Conservation (phyloP, 2,797 vertebrate species). For the Enteromius anoplus region DNA sequence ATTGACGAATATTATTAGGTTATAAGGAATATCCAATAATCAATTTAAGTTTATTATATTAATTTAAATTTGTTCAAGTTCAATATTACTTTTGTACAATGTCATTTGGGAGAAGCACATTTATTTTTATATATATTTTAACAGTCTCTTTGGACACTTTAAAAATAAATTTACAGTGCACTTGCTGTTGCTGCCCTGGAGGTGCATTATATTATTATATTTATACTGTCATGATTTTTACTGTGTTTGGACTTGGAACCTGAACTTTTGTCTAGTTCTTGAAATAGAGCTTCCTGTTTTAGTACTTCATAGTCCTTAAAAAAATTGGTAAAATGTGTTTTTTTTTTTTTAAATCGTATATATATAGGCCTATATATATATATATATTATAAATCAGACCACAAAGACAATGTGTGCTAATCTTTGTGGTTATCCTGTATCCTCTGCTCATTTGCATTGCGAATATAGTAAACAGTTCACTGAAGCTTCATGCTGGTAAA, state of each 20-base stretch:
- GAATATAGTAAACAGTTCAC: not conserved
- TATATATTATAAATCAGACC: not conserved
- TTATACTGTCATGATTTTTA: not conserved
- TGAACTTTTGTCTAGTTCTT: constrained; percentile 3
- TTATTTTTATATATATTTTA: not conserved
- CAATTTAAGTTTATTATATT: not conserved
- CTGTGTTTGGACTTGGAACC: not conserved
- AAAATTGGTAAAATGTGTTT: no score
- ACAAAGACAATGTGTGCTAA: not conserved
- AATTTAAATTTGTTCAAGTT: not conserved
- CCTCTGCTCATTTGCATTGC: not conserved
- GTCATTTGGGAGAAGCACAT: not conserved
- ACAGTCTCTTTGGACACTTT: not conserved
- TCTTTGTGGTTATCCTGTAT: no score
- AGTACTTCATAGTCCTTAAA: not conserved
- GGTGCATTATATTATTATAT: not conserved
- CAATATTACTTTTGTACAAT: not conserved
- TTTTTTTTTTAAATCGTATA: no score
- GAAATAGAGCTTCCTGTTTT: not conserved
- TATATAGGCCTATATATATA: not conserved
- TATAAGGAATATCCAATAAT: not conserved
- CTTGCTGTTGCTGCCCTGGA: not conserved
- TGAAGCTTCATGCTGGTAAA: not conserved
- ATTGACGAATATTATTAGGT: not conserved
- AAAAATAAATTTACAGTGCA: not conserved